Conservation (phyloP, 1,140 invertebrate genomes). For the Pteromalus puparum region DNA sequence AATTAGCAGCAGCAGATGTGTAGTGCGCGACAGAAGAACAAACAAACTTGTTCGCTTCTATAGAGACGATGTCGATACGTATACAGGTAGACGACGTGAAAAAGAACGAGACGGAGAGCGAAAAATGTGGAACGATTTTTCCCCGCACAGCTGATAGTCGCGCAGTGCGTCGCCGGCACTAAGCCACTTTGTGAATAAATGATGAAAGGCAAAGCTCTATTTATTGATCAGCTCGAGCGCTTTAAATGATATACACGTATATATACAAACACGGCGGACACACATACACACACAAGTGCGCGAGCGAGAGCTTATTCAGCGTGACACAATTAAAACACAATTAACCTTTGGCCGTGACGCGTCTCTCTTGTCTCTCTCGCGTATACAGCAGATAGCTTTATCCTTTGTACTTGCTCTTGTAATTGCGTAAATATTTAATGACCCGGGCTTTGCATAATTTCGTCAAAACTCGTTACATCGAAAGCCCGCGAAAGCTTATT, state of each 20-base stretch:
- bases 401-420: too few relatives aligned
- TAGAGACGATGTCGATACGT: neutral
- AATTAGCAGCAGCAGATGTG: slow-evolving; percentile 7
- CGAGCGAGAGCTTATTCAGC: neutral
- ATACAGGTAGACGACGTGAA: neutral
- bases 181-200: slow-evolving; percentile 22
- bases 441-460: too few relatives aligned
- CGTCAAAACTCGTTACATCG: too few relatives aligned
- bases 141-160: neutral
- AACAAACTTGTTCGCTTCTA: slow-evolving; percentile 1
- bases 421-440: too few relatives aligned
- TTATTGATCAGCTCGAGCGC: slow-evolving; percentile 14
- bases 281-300: neutral
- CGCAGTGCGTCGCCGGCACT: neutral
- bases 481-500: too few relatives aligned
- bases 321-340: slow-evolving; percentile 12
- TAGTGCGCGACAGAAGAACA: neutral
- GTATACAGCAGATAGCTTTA: too few relatives aligned
- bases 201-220: neutral
- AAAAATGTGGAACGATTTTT: slow-evolving; percentile 7
- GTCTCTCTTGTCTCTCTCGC: neutral
- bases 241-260: neutral
- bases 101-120: neutral
- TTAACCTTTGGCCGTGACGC: neutral
- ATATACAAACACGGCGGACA: neutral